Percentiles rank a stretch among this genome's conserved stretches.
These are phyloP conservation scores for Synanthedon andrenaeformis DNA, from an alignment of 2,888 invertebrate genomes.

Conservation along the genomic window DNA sequence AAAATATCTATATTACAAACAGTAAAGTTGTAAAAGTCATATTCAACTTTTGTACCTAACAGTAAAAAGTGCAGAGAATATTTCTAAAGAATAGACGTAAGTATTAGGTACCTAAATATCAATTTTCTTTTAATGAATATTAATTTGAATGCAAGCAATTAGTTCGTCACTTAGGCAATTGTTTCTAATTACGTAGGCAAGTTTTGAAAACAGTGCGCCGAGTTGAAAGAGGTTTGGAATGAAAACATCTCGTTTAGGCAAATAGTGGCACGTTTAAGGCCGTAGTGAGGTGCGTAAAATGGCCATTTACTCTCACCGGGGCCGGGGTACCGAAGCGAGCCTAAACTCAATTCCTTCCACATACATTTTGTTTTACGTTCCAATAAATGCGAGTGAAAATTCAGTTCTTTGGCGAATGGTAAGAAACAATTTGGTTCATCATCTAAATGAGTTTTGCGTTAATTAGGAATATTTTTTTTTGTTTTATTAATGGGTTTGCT, in stretches of 20 bases:
- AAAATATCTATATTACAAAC: no score
- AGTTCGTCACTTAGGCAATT: no score
- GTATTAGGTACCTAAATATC: no score
- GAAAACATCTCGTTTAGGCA: slow-evolving; percentile 40
- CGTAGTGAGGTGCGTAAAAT: slow-evolving; percentile 32
- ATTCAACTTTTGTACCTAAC: no score
- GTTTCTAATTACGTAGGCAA: no score
- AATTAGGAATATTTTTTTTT: no score
- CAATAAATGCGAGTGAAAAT: slow-evolving; percentile 42
- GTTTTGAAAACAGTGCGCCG: neutral
- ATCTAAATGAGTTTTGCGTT: neutral
- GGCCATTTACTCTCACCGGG: slow-evolving; percentile 28
- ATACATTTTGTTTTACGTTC: slow-evolving; percentile 51
- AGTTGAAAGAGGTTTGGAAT: slow-evolving; percentile 12
- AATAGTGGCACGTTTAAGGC: slow-evolving; percentile 36
- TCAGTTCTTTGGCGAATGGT: slow-evolving; percentile 15
- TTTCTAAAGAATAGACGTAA: no score
- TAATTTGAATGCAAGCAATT: no score
- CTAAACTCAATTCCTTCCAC: slow-evolving; percentile 43
- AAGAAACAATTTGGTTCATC: neutral
- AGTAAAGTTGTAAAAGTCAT: no score
- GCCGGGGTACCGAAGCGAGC: slow-evolving; percentile 24
- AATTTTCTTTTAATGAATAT: no score
- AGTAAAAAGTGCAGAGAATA: no score
- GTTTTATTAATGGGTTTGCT: no score